Evolutionary conservation across 2,888 invertebrate species (phyloP).

Genomic region (Tenthredo distinguenda): DNA sequence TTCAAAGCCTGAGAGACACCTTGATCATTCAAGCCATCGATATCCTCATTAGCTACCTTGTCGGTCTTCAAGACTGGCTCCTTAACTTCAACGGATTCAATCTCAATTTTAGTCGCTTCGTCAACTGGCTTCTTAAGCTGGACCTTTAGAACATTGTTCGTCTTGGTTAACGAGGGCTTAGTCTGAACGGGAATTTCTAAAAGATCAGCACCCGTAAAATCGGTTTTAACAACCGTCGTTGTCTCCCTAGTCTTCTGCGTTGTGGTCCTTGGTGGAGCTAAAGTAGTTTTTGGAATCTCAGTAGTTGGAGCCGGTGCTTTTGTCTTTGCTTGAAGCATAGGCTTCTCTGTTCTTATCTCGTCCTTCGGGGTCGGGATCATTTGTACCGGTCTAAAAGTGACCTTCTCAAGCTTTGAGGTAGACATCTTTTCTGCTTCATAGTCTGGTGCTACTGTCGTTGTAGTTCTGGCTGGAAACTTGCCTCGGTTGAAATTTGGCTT

Average conservation of each 20-base stretch:
- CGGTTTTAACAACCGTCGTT: slow-evolving; percentile 32
- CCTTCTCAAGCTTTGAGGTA: slow-evolving; percentile 74
- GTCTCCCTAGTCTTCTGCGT: slow-evolving; percentile 52
- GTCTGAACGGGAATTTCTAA: slow-evolving; percentile 58
- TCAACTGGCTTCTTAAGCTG: slow-evolving; percentile 70
- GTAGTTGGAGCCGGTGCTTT: slow-evolving; percentile 82
- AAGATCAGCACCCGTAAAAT: slow-evolving; percentile 48
- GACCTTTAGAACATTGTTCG: slow-evolving; percentile 69
- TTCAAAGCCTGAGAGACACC: slow-evolving; percentile 76
- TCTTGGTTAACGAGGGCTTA: slow-evolving; percentile 64
- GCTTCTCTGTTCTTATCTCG: slow-evolving; percentile 65
- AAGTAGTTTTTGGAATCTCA: slow-evolving; percentile 80
- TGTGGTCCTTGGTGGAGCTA: slow-evolving; percentile 70
- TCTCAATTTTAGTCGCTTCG: slow-evolving; percentile 66
- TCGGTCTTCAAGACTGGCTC: slow-evolving; percentile 68
- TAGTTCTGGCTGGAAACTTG: slow-evolving; percentile 63
- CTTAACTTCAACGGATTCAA: slow-evolving; percentile 69
- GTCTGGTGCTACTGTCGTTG: slow-evolving; percentile 60
- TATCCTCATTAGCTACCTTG: slow-evolving; percentile 64
- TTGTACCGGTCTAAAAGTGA: slow-evolving; percentile 71
- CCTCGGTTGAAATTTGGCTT: slow-evolving; percentile 55
- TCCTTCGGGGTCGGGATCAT: slow-evolving; percentile 65
- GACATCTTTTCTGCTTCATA: slow-evolving; percentile 9
- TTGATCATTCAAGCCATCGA: slow-evolving; percentile 79
- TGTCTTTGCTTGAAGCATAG: slow-evolving; percentile 80